These are phyloP conservation scores for Troides helena DNA, from an alignment of 2,888 invertebrate genomes.

Conservation along the genomic window DNA sequence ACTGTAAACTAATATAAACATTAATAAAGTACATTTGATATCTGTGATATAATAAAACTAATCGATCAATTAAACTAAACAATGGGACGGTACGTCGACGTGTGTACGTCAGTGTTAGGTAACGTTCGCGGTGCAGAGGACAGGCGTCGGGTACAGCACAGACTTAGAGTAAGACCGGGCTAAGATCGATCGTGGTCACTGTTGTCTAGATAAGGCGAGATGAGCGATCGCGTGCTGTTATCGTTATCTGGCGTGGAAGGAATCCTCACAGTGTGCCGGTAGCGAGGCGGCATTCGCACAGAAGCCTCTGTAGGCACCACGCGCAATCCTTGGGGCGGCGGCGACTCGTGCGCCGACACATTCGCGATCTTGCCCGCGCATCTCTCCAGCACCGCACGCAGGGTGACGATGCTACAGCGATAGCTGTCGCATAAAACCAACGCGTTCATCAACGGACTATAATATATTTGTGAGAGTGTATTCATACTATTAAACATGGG, in stretches of 20 bases:
- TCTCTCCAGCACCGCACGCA: conserved; percentile 48
- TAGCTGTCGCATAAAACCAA: conserved; percentile 56
- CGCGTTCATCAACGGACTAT: conserved; percentile 65
- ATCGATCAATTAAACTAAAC: conserved; percentile 28
- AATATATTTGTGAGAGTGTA: conserved; percentile 65
- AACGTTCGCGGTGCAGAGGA: conserved; percentile 3
- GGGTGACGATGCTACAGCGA: conserved; percentile 72
- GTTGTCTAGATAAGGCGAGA: conserved; percentile 65
- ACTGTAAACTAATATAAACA: conserved; percentile 12
- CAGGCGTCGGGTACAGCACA: conserved; percentile 38
- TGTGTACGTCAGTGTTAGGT: conserved; percentile 41
- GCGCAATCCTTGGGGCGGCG: conserved; percentile 67
- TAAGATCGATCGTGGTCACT: conserved; percentile 63
- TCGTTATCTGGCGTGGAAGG: conserved; percentile 73
- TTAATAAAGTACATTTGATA: conserved; percentile 15
- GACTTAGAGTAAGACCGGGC: conserved; percentile 42
- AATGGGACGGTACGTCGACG: conserved; percentile 13
- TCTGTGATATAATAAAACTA: conserved; percentile 16
- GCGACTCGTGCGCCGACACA: conserved; percentile 30
- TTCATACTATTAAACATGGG: conserved; percentile 62
- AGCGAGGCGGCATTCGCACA: conserved; percentile 69
- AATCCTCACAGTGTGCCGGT: conserved; percentile 63
- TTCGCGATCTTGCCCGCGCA: conserved; percentile 43
- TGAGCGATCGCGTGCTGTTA: conserved; percentile 70
- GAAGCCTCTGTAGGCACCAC: conserved; percentile 73